phyloP scores from a whole-genome alignment of 2,888 invertebrate species.

The Encarsia formosa region DNA sequence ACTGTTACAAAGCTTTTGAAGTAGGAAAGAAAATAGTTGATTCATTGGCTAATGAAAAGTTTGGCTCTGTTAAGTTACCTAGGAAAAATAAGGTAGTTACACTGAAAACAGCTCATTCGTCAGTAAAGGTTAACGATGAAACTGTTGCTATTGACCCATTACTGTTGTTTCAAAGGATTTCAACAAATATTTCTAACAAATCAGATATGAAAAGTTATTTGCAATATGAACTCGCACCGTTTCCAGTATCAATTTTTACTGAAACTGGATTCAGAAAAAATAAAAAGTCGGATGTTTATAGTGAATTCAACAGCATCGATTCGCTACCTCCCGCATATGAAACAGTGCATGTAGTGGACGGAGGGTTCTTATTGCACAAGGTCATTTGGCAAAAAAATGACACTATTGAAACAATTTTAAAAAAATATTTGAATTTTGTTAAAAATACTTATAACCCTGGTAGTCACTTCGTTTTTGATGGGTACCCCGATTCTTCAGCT shows the following conservation, averaged over 20 bases:
- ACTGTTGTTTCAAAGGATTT: constrained; percentile 29
- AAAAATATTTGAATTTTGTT: no score
- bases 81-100: not conserved
- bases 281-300: constrained; percentile 28
- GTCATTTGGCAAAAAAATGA: constrained; percentile 28
- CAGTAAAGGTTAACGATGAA: constrained; percentile 34
- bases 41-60: not conserved
- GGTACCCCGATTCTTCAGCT: no score
- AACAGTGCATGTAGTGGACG: constrained; percentile 31
- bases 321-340: constrained; percentile 6
- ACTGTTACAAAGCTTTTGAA: constrained; percentile 36
- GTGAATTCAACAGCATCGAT: constrained; percentile 19
- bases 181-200: constrained; percentile 28
- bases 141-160: constrained; percentile 31
- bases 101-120: not conserved
- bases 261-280: constrained; percentile 33
- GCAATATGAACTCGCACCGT: constrained; percentile 36
- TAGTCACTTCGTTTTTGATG: no score
- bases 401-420: not conserved
- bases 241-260: constrained; percentile 35
- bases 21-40: constrained; percentile 28
- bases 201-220: constrained; percentile 35
- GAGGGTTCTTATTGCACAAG: constrained; percentile 33
- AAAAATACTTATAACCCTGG: no score
- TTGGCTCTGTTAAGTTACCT: not conserved